Base-by-base conservation (phyloP, 2,888 invertebrate species). In the Pristionchus exspectatus region DNA sequence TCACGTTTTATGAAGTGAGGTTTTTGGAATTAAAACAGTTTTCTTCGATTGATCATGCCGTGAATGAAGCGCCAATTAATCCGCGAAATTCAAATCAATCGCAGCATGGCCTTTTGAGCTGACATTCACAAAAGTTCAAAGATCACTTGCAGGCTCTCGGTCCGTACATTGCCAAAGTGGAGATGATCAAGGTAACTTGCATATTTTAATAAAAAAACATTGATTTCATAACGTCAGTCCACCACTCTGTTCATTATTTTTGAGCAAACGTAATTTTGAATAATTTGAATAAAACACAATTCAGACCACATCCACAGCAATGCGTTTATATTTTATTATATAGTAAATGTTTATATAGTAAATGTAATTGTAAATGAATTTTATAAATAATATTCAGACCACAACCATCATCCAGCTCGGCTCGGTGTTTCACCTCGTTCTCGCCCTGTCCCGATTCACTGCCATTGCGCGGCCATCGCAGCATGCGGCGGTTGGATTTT, bases 91-190 rank as follows among this genome's bases (percentile, higher is more conserved):
- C n/a, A n/a, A n/a, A n/a, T n/a, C n/a, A n/a, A n/a, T n/a, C n/a
- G n/a, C n/a, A n/a, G n/a, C n/a, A n/a, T n/a, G n/a, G n/a, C n/a
- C n/a, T n/a, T n/a, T n/a, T n/a, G n/a, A n/a, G n/a, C n/a, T n/a
- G n/a, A n/a, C n/a, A n/a, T n/a, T n/a, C 2, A 27, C 12, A 0
- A 66, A 27, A 66, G 2, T 10, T 66, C 24, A 24, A 12, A 66
- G n/a, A 27, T 24, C 24, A 27, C 21, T 84, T 81, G n/a, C 84
- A 84, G 84, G 54, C 44, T 0, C 16, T 84, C 30, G 84, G 84
- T 21, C 84, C 84, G 18, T 18, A n/a, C 84, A 27, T 56, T 5
- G 84, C 84, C 84, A 84, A 84, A 18, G 44, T 84, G 38, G 84
- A 84, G 44, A 54, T 84, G 84, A 84, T 59, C 84, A 84, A 84